phyloP scores from a whole-genome alignment of 2,888 invertebrate species.

The Rhaphigaster nebulosa region DNA sequence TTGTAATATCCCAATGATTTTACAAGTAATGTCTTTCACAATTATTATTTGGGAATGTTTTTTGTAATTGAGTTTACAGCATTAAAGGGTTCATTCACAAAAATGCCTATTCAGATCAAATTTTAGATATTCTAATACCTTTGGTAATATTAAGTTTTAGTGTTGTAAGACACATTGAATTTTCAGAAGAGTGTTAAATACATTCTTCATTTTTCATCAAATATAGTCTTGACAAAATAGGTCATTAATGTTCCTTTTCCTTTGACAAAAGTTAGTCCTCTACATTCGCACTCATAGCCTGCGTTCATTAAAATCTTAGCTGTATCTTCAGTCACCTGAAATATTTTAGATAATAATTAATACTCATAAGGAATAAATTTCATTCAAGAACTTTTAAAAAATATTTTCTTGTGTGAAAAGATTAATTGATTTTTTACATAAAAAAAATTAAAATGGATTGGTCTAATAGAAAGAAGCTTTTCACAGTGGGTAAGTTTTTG shows the following conservation, averaged over 20 bases:
- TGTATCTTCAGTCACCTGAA: slow-evolving; percentile 83
- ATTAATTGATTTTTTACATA: no score
- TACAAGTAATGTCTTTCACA: slow-evolving; percentile 11
- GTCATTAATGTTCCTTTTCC: slow-evolving; percentile 93
- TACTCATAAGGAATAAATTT: slow-evolving; percentile 66
- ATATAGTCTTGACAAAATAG: slow-evolving; percentile 91
- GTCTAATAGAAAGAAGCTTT: neutral
- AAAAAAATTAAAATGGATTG: no score
- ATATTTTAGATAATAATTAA: slow-evolving; percentile 42
- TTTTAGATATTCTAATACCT: slow-evolving; percentile 1
- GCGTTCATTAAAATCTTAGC: slow-evolving; percentile 86
- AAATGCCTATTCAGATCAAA: slow-evolving; percentile 12
- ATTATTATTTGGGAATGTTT: neutral
- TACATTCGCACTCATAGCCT: slow-evolving; percentile 89
- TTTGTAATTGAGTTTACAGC: neutral
- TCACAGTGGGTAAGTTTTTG: neutral
- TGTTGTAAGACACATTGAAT: neutral
- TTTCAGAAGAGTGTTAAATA: neutral
- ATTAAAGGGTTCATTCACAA: slow-evolving; percentile 38
- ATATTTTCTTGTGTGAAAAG: neutral
- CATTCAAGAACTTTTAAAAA: neutral
- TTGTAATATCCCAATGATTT: neutral
- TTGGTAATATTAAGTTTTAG: neutral
- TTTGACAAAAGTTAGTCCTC: slow-evolving; percentile 94
- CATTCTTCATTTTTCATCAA: slow-evolving; percentile 73